Conservation (phyloP, 2,113 vertebrate species). For the Equus quagga region DNA sequence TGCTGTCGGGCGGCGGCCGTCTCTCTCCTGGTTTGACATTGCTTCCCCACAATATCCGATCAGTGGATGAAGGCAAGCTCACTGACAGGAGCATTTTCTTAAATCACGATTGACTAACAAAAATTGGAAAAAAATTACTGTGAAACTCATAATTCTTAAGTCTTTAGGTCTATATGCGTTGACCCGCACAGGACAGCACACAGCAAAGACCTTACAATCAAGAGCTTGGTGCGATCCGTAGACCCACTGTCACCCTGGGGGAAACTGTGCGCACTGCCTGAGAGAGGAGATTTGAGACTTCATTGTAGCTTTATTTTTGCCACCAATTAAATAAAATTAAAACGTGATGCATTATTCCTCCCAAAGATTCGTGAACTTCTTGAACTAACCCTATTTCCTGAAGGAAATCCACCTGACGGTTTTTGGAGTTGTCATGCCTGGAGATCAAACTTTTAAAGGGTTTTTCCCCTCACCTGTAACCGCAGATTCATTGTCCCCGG, state of each 20-base stretch:
- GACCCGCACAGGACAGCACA: background rate
- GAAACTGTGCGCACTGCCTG: background rate
- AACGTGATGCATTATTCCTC: background rate
- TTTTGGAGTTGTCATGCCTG: background rate
- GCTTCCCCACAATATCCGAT: constrained; percentile 77
- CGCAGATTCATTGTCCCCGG: background rate
- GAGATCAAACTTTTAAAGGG: background rate
- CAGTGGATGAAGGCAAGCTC: background rate
- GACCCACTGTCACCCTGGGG: background rate
- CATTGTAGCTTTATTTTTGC: background rate
- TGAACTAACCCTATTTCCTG: background rate
- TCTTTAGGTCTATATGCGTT: background rate
- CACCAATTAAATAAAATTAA: constrained; percentile 48
- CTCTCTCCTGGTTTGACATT: constrained; percentile 65
- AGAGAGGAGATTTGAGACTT: background rate
- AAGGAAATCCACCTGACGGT: background rate
- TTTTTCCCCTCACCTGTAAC: background rate
- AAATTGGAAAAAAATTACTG: background rate
- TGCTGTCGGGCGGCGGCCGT: constrained; percentile 43
- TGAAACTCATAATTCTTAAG: background rate
- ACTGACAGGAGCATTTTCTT: constrained; percentile 1
- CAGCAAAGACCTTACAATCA: background rate
- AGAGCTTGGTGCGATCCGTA: background rate
- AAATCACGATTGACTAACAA: constrained; percentile 27
- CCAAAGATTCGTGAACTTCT: background rate